Conservation (phyloP, 1,140 invertebrate genomes). For the Marisa cornuarietis region DNA sequence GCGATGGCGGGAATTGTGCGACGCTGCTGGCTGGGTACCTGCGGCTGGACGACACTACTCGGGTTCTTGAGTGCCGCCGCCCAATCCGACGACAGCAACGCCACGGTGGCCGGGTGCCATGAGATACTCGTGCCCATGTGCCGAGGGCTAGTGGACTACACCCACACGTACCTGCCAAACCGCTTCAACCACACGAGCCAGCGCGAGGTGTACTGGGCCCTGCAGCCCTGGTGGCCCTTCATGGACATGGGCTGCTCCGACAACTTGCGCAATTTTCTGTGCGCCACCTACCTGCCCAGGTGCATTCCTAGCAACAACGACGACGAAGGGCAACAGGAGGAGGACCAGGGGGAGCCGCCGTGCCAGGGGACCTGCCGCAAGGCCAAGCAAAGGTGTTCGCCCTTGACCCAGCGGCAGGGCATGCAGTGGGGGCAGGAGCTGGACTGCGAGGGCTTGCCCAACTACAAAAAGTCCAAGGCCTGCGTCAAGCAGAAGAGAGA, state of each 20-base stretch:
- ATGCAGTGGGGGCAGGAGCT: conserved; percentile 27
- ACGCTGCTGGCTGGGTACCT: too few relatives aligned
- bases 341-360: conserved; percentile 20
- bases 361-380: conserved; percentile 37
- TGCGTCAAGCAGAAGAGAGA: conserved; percentile 30
- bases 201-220: conserved; percentile 36
- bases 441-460: conserved; percentile 21
- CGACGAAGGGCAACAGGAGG: not conserved
- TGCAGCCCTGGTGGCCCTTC: conserved; percentile 46
- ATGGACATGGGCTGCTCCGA: conserved; percentile 41
- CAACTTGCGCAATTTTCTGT: conserved; percentile 37
- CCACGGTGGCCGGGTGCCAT: conserved; percentile 20
- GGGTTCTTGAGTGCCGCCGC: not conserved
- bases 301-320: conserved; percentile 17
- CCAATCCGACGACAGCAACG: conserved; percentile 5
- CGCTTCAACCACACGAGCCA: conserved; percentile 28
- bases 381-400: conserved; percentile 31
- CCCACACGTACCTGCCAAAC: conserved; percentile 37
- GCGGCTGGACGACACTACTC: too few relatives aligned
- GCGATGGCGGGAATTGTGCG: too few relatives aligned
- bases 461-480: conserved; percentile 20
- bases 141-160: conserved; percentile 35
- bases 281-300: conserved; percentile 35
- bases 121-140: conserved; percentile 40
- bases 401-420: conserved; percentile 21